Conservation (phyloP, 2,113 vertebrate species). For the Aegotheles bennettii region DNA sequence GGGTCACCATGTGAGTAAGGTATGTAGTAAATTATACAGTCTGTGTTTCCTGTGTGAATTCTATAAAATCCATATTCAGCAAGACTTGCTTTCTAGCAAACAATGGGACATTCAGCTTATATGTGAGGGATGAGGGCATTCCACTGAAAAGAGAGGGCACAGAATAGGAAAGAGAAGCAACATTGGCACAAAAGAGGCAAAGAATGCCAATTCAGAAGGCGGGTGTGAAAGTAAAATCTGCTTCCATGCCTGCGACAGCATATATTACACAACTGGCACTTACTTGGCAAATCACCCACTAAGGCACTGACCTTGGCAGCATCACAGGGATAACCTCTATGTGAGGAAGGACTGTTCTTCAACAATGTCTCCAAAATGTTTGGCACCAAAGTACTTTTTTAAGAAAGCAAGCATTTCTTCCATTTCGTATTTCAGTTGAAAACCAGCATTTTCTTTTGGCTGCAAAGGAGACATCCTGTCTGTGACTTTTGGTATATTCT, state of each 20-base stretch:
- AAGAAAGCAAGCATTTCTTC: conserved; percentile 44
- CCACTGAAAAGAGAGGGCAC: conserved; percentile 40
- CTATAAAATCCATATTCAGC: conserved; percentile 64
- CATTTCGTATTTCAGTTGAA: neutral
- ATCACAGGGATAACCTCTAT: conserved; percentile 63
- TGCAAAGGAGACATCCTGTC: conserved; percentile 7
- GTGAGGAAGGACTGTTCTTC: conserved; percentile 63
- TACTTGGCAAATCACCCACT: conserved; percentile 67
- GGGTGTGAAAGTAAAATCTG: conserved; percentile 64
- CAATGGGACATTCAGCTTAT: conserved; percentile 67
- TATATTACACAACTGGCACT: conserved; percentile 69
- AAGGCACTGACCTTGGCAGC: conserved; percentile 68
- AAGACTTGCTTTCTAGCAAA: conserved; percentile 50
- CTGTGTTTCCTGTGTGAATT: conserved; percentile 48
- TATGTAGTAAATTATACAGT: neutral
- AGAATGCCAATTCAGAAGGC: conserved; percentile 62
- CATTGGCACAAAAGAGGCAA: conserved; percentile 62
- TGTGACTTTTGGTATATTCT: conserved; percentile 1
- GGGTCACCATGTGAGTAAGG: neutral
- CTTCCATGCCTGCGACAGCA: conserved; percentile 60
- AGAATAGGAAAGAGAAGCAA: conserved; percentile 61
- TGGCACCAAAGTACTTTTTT: conserved; percentile 18
- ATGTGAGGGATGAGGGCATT: conserved; percentile 30
- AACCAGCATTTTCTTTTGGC: neutral
- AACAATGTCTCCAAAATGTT: conserved; percentile 65